A percentile compares a stretch with the other conserved stretches of the same genome.
These are phyloP conservation scores for Operophtera brumata DNA, from an alignment of 2,888 invertebrate genomes.

Conservation along the genomic window DNA sequence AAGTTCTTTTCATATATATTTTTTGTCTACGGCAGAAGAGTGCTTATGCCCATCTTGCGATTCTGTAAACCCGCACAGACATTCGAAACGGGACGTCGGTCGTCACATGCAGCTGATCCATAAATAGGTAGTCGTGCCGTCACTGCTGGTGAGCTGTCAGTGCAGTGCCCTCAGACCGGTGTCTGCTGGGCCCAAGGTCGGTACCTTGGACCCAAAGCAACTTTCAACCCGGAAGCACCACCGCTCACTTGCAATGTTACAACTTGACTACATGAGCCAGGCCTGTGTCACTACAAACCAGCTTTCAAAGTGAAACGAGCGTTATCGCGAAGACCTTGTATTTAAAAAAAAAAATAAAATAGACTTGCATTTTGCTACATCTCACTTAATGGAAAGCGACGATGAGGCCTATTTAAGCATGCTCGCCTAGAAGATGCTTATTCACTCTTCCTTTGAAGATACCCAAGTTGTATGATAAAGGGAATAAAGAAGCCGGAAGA, in stretches of 20 bases:
- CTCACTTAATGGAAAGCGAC: no score
- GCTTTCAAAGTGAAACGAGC: background rate
- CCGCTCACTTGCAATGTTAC: slow-evolving; percentile 38
- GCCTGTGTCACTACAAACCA: slow-evolving; percentile 14
- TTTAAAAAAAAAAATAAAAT: background rate
- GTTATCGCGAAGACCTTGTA: background rate
- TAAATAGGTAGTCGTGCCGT: slow-evolving; percentile 44
- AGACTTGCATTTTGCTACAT: no score
- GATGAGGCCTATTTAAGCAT: no score
- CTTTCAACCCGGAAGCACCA: slow-evolving; percentile 71
- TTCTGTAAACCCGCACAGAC: no score
- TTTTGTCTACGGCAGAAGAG: no score
- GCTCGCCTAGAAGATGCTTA: no score
- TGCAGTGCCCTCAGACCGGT: slow-evolving; percentile 54
- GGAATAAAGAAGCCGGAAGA: no score
- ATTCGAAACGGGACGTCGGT: no score
- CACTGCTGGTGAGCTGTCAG: slow-evolving; percentile 40
- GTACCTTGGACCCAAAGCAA: slow-evolving; percentile 64
- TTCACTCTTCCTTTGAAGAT: no score
- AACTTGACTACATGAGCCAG: slow-evolving; percentile 9
- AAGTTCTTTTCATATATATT: no score
- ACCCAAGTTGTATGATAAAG: no score
- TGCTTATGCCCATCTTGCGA: no score
- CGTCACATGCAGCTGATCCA: slow-evolving; percentile 13
- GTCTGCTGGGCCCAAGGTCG: slow-evolving; percentile 54